Conservation (phyloP, 2,113 vertebrate genomes). For the Peromyscus californicus region DNA sequence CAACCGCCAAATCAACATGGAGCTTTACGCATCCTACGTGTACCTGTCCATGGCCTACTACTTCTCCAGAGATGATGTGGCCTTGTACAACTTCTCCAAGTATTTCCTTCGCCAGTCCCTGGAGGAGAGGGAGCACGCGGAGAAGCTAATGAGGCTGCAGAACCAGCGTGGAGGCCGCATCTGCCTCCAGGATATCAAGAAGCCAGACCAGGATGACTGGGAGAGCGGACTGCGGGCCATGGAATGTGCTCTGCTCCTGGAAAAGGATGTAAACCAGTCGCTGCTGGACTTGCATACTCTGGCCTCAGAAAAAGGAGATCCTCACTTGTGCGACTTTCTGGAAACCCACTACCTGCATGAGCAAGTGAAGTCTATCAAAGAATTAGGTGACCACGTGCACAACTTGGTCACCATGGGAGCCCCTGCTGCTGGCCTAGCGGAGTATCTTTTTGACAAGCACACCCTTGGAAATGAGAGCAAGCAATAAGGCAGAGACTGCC, state of each 20-base stretch:
- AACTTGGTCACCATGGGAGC: conserved; percentile 71
- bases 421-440: background rate
- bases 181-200: conserved; percentile 75
- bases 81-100: conserved; percentile 76
- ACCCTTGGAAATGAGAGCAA: conserved; percentile 69
- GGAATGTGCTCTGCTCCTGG: conserved; percentile 73
- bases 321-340: conserved; percentile 82
- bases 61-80: conserved; percentile 81
- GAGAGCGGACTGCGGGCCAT: conserved; percentile 71
- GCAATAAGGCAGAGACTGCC: conserved; percentile 15
- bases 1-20: conserved; percentile 92
- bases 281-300: conserved; percentile 79
- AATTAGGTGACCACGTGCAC: conserved; percentile 75
- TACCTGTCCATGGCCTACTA: conserved; percentile 90
- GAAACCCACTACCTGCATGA: conserved; percentile 79
- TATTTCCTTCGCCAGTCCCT: conserved; percentile 78
- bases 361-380: conserved; percentile 81
- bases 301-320: conserved; percentile 69
- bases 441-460: conserved; percentile 81
- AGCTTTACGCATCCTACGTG: conserved; percentile 91
- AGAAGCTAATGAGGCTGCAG: conserved; percentile 76
- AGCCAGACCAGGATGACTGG: conserved; percentile 71
- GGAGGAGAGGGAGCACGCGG: conserved; percentile 71
- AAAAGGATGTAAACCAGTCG: conserved; percentile 69
- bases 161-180: conserved; percentile 79